Percentiles rank a stretch among this genome's conserved stretches.
Conservation (phyloP, 2,888 invertebrate genomes). For the Acleris cristana region DNA sequence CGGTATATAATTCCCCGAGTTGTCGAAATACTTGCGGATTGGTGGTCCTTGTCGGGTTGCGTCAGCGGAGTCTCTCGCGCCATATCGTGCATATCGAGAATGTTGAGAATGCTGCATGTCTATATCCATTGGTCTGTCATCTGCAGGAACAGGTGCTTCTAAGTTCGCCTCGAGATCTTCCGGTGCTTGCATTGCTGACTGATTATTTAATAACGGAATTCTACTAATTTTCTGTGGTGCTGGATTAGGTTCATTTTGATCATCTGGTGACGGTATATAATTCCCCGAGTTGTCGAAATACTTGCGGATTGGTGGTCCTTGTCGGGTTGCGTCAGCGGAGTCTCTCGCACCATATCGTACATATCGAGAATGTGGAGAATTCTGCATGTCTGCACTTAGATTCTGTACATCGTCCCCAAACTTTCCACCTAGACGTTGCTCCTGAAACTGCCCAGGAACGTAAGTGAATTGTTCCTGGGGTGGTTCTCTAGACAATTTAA, state of each 20-base stretch:
- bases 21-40: conserved; percentile 1
- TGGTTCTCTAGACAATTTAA: background rate
- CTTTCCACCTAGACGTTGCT: conserved; percentile 1
- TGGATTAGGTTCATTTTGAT: conserved; percentile 6
- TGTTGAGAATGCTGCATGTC: background rate
- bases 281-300: conserved; percentile 5
- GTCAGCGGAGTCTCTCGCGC: background rate
- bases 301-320: background rate
- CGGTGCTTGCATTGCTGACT: no score
- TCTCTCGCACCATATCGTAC: background rate
- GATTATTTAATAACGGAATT: no score
- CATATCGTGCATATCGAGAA: background rate
- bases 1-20: conserved; percentile 1
- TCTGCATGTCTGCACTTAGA: background rate
- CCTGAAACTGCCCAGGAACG: background rate
- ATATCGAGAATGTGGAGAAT: background rate
- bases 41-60: background rate
- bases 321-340: background rate
- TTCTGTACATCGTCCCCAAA: background rate
- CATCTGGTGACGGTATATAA: conserved; percentile 2
- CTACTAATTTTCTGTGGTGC: no score
- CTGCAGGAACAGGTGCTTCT: background rate
- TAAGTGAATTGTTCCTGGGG: background rate
- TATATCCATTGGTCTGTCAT: background rate
- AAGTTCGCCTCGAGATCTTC: no score